These are phyloP conservation scores for Rhopalosiphum nymphaeae DNA, from an alignment of 2,888 invertebrate species.

Conservation along the genomic window DNA sequence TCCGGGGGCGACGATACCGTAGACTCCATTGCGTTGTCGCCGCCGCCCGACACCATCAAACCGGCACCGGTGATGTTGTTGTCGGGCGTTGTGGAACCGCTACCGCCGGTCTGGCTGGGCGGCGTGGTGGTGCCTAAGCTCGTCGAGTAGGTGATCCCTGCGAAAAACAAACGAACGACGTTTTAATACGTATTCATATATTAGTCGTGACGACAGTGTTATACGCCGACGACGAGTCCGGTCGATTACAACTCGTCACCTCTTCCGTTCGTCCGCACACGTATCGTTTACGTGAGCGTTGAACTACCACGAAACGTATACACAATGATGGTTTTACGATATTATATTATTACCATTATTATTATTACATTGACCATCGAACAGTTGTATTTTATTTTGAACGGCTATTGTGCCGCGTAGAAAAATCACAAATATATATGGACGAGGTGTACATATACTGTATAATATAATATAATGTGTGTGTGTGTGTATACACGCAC, in stretches of 20 bases:
- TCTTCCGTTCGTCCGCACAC: background rate
- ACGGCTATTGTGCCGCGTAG: background rate
- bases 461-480: background rate
- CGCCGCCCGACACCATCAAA: conserved; percentile 28
- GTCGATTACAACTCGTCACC: background rate
- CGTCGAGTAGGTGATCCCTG: conserved; percentile 41
- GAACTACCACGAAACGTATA: background rate
- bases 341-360: background rate
- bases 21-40: conserved; percentile 49
- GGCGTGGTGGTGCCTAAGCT: conserved; percentile 41
- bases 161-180: background rate
- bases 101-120: conserved; percentile 51
- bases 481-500: background rate
- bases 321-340: background rate
- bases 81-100: conserved; percentile 47
- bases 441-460: background rate
- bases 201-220: background rate
- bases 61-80: conserved; percentile 26
- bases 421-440: conserved; percentile 34
- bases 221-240: background rate
- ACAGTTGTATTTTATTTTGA: background rate
- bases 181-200: background rate
- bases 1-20: conserved; percentile 53
- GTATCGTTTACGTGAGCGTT: background rate
- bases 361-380: background rate